These are phyloP conservation scores for Melangyna quadrimaculata DNA, from an alignment of 2,888 invertebrate species.

Conservation along the genomic window DNA sequence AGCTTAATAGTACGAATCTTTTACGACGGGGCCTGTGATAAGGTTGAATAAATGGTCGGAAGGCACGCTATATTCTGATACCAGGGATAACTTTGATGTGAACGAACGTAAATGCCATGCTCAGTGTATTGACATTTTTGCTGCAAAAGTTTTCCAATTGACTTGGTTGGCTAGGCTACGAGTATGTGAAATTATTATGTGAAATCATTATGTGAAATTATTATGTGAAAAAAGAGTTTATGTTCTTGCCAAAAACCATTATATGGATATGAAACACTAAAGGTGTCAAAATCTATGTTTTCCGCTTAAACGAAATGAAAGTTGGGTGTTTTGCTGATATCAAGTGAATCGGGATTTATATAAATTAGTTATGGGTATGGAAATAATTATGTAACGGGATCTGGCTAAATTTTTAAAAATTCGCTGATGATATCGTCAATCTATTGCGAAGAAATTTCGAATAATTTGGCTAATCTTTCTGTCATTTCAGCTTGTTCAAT, in stretches of 20 bases:
- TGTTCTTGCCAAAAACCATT: not conserved
- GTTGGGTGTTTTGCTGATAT: not conserved
- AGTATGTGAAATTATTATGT: no score
- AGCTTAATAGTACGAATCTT: no score
- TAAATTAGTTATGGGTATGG: not conserved
- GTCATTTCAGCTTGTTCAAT: no score
- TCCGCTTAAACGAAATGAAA: not conserved
- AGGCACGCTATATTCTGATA: constrained; percentile 50
- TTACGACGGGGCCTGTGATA: no score
- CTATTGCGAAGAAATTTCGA: no score
- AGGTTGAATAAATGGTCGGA: constrained; percentile 65
- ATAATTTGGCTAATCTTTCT: no score
- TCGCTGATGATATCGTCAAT: no score
- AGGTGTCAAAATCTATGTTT: constrained; percentile 9
- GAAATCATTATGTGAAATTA: constrained; percentile 55
- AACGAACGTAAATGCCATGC: constrained; percentile 33
- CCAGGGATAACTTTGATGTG: constrained; percentile 9
- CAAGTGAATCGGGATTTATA: not conserved
- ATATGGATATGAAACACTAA: not conserved
- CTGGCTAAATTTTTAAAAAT: no score
- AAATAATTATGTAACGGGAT: not conserved
- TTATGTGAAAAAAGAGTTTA: constrained; percentile 14
- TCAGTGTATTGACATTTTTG: constrained; percentile 61
- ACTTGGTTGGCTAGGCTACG: no score
- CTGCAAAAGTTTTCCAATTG: constrained; percentile 77